Percentiles rank a stretch among this genome's conserved stretches.
phyloP scores from a whole-genome alignment of 2,113 vertebrate genomes.

The Capreolus pygargus region DNA sequence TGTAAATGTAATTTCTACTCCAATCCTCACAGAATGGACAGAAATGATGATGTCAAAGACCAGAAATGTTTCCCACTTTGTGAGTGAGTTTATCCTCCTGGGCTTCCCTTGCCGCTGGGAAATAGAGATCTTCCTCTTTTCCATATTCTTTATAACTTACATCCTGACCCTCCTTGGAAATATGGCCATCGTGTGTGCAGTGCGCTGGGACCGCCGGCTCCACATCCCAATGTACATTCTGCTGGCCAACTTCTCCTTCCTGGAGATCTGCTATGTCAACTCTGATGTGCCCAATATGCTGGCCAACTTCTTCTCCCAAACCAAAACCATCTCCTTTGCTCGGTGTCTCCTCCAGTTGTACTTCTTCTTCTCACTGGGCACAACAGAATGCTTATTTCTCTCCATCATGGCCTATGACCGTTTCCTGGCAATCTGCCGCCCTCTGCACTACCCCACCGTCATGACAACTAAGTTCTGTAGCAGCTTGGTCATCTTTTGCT shows the following conservation, averaged over 20 bases:
- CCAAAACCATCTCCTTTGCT: conserved; percentile 64
- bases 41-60: conserved; percentile 7
- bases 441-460: conserved; percentile 48
- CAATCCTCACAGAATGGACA: conserved; percentile 33
- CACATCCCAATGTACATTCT: conserved; percentile 77
- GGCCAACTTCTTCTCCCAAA: conserved; percentile 66
- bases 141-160: conserved; percentile 62
- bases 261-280: conserved; percentile 76
- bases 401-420: conserved; percentile 72
- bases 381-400: conserved; percentile 69
- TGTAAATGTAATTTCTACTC: not conserved
- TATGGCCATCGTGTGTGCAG: conserved; percentile 60
- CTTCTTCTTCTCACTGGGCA: conserved; percentile 70
- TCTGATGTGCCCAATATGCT: conserved; percentile 78
- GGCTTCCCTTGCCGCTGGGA: conserved; percentile 72
- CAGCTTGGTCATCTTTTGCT: conserved; percentile 59
- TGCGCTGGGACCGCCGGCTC: conserved; percentile 53
- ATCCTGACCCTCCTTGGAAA: conserved; percentile 72
- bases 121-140: conserved; percentile 58
- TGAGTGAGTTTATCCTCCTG: conserved; percentile 72
- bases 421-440: conserved; percentile 66
- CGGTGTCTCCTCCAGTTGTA: conserved; percentile 61
- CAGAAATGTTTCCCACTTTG: conserved; percentile 41
- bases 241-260: conserved; percentile 72
- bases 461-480: conserved; percentile 65